Base-by-base conservation (phyloP, 2,113 vertebrate genomes). In the Ochotona princeps region DNA sequence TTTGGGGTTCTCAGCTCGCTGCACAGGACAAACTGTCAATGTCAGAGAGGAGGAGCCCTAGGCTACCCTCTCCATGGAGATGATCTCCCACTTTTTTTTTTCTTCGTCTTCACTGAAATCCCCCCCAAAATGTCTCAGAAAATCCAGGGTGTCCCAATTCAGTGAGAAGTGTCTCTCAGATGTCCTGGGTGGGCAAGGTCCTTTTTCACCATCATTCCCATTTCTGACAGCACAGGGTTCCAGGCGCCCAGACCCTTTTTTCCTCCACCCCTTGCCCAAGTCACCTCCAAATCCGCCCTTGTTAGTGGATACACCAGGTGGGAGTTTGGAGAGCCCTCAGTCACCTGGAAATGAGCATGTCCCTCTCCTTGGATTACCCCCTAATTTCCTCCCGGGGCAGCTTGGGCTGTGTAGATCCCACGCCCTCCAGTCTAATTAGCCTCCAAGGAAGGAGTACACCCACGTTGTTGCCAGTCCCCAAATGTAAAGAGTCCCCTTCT, bases 281-380 rank as follows among this genome's bases (percentile, higher is more conserved):
- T 95, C 83, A 94, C 94, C 94, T 97, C 95, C 89, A 96, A 91
- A 94, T 66, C 70, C 66, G 17, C 87, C 82, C 63, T 94, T 93
- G 76, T 89, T 84, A 89, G 67, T 60, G 57, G 47, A 63, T 85
- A 94, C 90, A 86, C 92, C 93, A 92, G 67, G 93, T 95, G 76
- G 86, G 91, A 92, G 72, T 83, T 87, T 67, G 80, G 49, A 69
- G 86, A 80, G 49, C 76, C 75, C 86, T 81, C 87, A 81, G 79
- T 94, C 75, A 90, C 93, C 86, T 88, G 47, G 0, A 83, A 81
- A 89, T 88, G 90, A 80, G 91, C 23, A 89, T 11, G 30, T 13
- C 49, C 74, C 60, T 44, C 32, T 35, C 28, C 9, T 47, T 67
- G 57, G 32, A 49, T 17, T 93, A 63, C n/a, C 89, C 93, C 92